These are phyloP conservation scores for Malurus melanocephalus DNA, from an alignment of 2,113 vertebrate genomes.

Conservation along the genomic window DNA sequence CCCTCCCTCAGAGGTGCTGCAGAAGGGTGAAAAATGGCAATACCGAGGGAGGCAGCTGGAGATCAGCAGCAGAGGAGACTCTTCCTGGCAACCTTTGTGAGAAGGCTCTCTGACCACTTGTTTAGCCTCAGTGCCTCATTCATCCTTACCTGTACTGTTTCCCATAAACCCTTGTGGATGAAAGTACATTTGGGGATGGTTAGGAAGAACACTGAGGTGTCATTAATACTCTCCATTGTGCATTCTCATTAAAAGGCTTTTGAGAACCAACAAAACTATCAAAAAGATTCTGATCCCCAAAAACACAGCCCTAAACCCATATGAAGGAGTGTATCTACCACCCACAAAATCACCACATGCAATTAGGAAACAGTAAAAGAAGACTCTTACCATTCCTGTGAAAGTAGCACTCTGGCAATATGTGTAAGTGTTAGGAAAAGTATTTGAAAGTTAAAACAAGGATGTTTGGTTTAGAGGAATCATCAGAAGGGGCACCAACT, in stretches of 20 bases:
- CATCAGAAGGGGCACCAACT: not conserved
- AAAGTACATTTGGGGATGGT: not conserved
- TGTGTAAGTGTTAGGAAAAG: not conserved
- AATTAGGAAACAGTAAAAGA: not conserved
- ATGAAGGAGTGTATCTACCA: not conserved
- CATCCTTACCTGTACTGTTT: not conserved
- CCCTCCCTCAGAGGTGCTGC: not conserved
- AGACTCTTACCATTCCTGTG: not conserved
- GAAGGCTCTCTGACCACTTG: not conserved
- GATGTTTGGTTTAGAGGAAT: not conserved
- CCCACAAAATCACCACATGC: not conserved
- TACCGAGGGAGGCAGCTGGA: not conserved
- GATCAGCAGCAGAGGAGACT: not conserved
- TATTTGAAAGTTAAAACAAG: not conserved
- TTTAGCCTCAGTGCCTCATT: not conserved
- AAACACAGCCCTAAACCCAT: not conserved
- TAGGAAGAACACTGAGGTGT: not conserved
- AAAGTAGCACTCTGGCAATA: not conserved
- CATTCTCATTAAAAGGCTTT: not conserved
- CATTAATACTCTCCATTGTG: not conserved
- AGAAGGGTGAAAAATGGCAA: not conserved
- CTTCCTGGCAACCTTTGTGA: not conserved
- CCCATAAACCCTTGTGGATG: not conserved
- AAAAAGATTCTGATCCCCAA: not conserved
- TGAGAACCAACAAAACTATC: not conserved